Evolutionary conservation across 2,113 vertebrate species (phyloP), one percentile per base, ranked within the genome.

Genomic region (Scomber scombrus): DNA sequence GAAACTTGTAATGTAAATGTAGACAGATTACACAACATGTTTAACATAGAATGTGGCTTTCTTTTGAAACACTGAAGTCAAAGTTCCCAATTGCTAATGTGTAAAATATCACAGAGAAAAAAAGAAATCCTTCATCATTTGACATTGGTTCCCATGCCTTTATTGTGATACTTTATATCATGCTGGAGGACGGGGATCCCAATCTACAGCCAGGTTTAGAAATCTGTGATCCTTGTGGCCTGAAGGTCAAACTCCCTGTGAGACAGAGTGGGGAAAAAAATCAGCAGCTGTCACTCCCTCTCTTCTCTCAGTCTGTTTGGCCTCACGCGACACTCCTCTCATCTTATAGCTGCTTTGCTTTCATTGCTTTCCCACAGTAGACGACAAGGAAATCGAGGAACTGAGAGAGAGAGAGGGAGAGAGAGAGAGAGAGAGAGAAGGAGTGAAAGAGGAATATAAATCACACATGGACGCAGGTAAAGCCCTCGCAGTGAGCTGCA

Each of bases 261-360:
- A 49, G 58, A 13, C 11, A 2, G 23, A 26, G 5, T 2, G 52
- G 2, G 10, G 10, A 14, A 46, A 65, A 7, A 14, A 15, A 64
- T 16, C 60, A 65, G 57, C 84, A 89, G 78, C 89, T 91, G 89
- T 66, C 74, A 3, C 50, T 71, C 46, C 23, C 63, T 57, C 21
- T 29, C 29, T 50, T 51, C 64, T 45, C 72, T 68, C 23, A 2
- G 16, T 66, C 63, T 63, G 19, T 52, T 61, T 13, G 18, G 50
- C 40, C 54, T 85, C 68, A 57, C 7, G 23, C 5, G 11, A 70
- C 79, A 13, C 67, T 54, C 60, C 23, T 57, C 62, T 64, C n/a
- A 46, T 69, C 64, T 71, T 58, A 54, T 10, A 40, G 29, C 21
- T 19, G 13, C 62, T 73, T 45, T 43, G 16, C 15, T 40, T 9